Percentiles rank a stretch among this genome's conserved stretches.
These are phyloP conservation scores for Loxodonta africana DNA, from an alignment of 2,113 vertebrate genomes.

Conservation along the genomic window DNA sequence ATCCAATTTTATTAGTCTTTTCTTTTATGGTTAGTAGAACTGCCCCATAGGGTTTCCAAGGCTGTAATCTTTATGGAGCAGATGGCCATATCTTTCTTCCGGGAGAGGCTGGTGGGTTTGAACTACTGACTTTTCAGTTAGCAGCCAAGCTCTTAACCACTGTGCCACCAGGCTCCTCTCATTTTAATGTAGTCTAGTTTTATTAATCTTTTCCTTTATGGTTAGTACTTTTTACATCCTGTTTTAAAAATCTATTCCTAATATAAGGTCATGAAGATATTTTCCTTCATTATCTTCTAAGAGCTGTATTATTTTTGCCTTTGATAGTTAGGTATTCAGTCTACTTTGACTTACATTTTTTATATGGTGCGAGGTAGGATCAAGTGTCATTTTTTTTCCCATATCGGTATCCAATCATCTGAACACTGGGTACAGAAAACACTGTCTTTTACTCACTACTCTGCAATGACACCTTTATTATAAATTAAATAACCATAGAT, in stretches of 20 bases:
- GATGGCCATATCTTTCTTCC: too few relatives aligned
- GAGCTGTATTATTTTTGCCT: background rate
- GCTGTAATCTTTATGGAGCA: too few relatives aligned
- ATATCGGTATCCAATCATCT: background rate
- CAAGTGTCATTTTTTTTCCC: background rate
- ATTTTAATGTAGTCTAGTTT: too few relatives aligned
- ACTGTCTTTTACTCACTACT: conserved; percentile 31
- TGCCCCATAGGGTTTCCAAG: background rate
- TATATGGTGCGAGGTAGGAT: background rate
- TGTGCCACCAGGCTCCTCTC: too few relatives aligned
- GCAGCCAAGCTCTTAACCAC: too few relatives aligned
- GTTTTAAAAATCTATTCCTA: conserved; percentile 5
- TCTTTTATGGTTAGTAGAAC: background rate
- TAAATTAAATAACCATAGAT: conserved; percentile 1
- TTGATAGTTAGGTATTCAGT: background rate
- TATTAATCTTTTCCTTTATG: too few relatives aligned
- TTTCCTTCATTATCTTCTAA: background rate
- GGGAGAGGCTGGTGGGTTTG: too few relatives aligned
- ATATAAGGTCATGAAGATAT: background rate
- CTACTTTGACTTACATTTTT: background rate
- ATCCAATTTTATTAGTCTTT: background rate
- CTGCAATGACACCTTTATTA: background rate
- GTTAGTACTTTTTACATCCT: background rate
- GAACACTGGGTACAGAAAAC: background rate
- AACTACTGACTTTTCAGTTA: too few relatives aligned